phyloP scores from a whole-genome alignment of 2,888 invertebrate genomes.

The Drosophila gaucha region DNA sequence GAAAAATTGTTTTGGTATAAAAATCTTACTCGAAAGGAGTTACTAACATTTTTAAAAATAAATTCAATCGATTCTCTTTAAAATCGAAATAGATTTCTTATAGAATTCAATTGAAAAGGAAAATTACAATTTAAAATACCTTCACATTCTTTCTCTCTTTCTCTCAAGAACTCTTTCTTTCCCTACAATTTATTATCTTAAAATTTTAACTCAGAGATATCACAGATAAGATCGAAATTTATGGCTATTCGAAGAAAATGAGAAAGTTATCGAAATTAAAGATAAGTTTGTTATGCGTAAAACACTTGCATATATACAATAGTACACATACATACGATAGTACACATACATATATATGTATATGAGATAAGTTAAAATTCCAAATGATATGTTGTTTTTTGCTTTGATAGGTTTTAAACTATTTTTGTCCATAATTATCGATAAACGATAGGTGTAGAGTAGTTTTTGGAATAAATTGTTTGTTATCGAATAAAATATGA shows the following conservation, averaged over 20 bases:
- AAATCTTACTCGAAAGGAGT: too few species aligned
- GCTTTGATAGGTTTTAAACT: too few species aligned
- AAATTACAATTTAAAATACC: not conserved
- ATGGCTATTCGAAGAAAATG: not conserved
- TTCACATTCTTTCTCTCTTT: not conserved
- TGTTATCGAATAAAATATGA: too few species aligned
- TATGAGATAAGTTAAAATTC: not conserved
- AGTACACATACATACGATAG: not conserved
- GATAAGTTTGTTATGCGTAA: not conserved
- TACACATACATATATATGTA: not conserved
- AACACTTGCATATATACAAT: not conserved
- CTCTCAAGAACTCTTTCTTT: not conserved
- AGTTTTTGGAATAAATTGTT: too few species aligned
- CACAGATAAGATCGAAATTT: not conserved
- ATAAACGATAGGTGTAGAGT: too few species aligned
- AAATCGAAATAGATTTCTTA: too few species aligned
- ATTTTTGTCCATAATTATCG: too few species aligned
- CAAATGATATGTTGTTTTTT: not conserved
- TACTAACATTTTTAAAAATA: too few species aligned
- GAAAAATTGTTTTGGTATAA: too few species aligned
- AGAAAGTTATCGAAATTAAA: conserved; percentile 1
- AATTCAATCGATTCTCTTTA: too few species aligned
- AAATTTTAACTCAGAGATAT: not conserved
- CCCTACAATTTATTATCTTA: not conserved
- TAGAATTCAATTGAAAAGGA: not conserved